These are phyloP conservation scores for Cyphomyrus discorhynchus DNA, from an alignment of 2,113 vertebrate species.

Conservation along the genomic window DNA sequence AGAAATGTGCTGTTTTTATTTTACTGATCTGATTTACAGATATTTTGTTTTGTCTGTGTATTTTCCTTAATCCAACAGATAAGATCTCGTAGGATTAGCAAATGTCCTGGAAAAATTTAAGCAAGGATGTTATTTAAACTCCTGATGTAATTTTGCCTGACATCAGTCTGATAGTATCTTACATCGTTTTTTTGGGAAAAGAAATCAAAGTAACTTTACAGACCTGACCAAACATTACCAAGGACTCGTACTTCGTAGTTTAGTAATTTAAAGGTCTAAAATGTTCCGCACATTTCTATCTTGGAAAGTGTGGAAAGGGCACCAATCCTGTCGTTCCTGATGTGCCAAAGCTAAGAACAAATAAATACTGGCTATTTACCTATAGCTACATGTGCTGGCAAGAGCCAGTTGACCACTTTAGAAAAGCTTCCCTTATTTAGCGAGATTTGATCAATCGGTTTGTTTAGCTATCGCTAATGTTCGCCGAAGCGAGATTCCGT, in stretches of 20 bases:
- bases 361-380: background rate
- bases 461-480: background rate
- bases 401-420: background rate
- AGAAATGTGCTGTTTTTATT: background rate
- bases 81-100: constrained; percentile 38
- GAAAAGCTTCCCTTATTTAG: background rate
- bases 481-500: background rate
- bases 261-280: constrained; percentile 12
- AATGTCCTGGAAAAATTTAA: constrained; percentile 37
- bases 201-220: constrained; percentile 44
- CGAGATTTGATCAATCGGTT: background rate
- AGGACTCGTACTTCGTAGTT: constrained; percentile 31
- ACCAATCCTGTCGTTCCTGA: background rate
- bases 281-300: background rate
- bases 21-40: background rate
- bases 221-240: constrained; percentile 34
- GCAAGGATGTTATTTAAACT: constrained; percentile 48
- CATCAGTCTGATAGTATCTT: constrained; percentile 42
- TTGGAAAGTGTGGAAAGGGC: background rate
- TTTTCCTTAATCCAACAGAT: constrained; percentile 27
- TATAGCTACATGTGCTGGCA: background rate
- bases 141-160: constrained; percentile 51
- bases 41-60: constrained; percentile 24
- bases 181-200: constrained; percentile 45
- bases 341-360: background rate